phyloP scores from a whole-genome alignment of 2,113 vertebrate genomes.

The Poicephalus gulielmi region DNA sequence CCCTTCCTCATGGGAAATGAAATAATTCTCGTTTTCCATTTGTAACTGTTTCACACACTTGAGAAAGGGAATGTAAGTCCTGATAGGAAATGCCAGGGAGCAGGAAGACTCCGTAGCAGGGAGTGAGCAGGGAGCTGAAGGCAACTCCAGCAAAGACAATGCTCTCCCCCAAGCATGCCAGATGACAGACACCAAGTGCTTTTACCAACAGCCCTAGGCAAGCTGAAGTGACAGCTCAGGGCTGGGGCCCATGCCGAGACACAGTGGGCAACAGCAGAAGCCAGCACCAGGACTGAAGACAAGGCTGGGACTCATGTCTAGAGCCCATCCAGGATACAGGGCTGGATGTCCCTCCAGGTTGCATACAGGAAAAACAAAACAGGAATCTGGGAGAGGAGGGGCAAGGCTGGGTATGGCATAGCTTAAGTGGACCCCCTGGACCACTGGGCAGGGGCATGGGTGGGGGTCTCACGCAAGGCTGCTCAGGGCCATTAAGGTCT shows the following conservation, averaged over 20 bases:
- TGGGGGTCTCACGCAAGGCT: neutral
- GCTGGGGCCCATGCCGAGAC: rapidly evolving
- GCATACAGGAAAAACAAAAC: neutral
- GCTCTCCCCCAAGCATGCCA: neutral
- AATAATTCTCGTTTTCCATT: neutral
- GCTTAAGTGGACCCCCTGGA: neutral
- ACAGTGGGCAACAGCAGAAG: neutral
- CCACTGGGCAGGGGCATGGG: neutral
- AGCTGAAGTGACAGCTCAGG: neutral
- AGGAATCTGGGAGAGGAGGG: neutral
- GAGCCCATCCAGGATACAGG: neutral
- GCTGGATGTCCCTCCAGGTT: neutral
- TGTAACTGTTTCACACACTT: neutral
- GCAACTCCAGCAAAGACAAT: neutral
- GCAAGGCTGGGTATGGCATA: neutral
- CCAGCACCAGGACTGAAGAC: neutral
- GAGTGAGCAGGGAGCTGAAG: neutral
- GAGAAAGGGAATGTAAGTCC: neutral
- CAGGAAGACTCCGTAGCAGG: rapidly evolving
- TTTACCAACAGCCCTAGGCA: neutral
- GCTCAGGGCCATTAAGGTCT: neutral
- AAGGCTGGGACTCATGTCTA: neutral
- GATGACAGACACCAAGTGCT: neutral
- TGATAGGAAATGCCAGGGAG: neutral
- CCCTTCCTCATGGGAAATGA: neutral